These are phyloP conservation scores for Carettochelys insculpta DNA, from an alignment of 2,113 vertebrate genomes.

Conservation along the genomic window DNA sequence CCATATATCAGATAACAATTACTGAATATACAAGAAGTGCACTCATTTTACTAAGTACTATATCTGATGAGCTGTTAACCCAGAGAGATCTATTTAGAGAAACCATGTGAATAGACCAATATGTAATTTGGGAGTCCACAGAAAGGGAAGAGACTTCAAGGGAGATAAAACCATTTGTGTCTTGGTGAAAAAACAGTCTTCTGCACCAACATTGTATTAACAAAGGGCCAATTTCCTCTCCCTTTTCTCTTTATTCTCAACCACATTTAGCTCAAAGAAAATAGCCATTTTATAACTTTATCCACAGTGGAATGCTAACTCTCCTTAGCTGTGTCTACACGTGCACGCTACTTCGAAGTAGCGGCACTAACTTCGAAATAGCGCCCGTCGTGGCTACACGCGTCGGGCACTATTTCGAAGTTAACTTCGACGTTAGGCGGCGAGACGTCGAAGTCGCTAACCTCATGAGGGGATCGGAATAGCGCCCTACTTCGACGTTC, in stretches of 20 bases:
- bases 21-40: neutral
- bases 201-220: neutral
- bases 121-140: neutral
- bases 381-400: too few species aligned
- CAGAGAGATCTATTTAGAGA: neutral
- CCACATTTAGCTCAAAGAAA: neutral
- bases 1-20: neutral
- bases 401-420: too few species aligned
- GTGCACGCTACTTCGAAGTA: too few species aligned
- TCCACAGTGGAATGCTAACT: fast-evolving
- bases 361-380: too few species aligned
- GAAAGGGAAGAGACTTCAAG: slow-evolving; percentile 62
- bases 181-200: neutral
- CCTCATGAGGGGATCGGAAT: too few species aligned
- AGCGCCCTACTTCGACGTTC: too few species aligned
- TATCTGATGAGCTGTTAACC: neutral
- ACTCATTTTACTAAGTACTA: neutral
- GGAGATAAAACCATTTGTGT: neutral
- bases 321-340: too few species aligned
- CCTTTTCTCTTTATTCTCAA: neutral
- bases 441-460: too few species aligned
- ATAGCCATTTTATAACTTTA: neutral
- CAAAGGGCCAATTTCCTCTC: neutral
- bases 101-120: neutral
- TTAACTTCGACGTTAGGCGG: too few species aligned